Conservation (phyloP, 2,113 vertebrate genomes). For the Prietella phreatophila region DNA sequence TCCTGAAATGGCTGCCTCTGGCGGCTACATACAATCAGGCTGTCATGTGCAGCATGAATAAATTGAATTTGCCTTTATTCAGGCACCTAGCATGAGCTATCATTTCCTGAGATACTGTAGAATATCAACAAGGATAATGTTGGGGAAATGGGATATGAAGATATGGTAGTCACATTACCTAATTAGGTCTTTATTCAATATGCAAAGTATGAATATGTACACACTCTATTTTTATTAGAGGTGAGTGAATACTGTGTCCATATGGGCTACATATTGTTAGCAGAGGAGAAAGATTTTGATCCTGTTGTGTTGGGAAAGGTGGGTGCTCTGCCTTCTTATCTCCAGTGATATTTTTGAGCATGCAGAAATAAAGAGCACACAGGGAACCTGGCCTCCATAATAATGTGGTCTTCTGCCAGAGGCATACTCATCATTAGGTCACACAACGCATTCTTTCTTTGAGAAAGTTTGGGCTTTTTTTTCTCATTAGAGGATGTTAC, state of each 20-base stretch:
- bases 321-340: background rate
- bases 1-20: conserved; percentile 23
- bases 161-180: background rate
- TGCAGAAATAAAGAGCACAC: conserved; percentile 17
- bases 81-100: conserved; percentile 13
- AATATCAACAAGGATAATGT: conserved; percentile 25
- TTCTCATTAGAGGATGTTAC: background rate
- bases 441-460: conserved; percentile 2
- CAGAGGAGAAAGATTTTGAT: background rate
- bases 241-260: background rate
- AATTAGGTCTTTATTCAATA: background rate
- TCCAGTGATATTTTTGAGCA: conserved; percentile 23
- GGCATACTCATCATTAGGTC: conserved; percentile 20
- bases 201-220: background rate
- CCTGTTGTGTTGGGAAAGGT: conserved; percentile 1
- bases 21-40: conserved; percentile 41
- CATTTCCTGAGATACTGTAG: conserved; percentile 5
- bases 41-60: conserved; percentile 48
- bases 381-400: conserved; percentile 10
- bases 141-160: background rate
- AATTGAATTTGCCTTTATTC: conserved; percentile 39
- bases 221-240: background rate
- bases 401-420: conserved; percentile 18
- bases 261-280: background rate
- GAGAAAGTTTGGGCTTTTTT: background rate